These are phyloP conservation scores for Zingel zingel DNA, from an alignment of 2,113 vertebrate genomes.

Conservation along the genomic window DNA sequence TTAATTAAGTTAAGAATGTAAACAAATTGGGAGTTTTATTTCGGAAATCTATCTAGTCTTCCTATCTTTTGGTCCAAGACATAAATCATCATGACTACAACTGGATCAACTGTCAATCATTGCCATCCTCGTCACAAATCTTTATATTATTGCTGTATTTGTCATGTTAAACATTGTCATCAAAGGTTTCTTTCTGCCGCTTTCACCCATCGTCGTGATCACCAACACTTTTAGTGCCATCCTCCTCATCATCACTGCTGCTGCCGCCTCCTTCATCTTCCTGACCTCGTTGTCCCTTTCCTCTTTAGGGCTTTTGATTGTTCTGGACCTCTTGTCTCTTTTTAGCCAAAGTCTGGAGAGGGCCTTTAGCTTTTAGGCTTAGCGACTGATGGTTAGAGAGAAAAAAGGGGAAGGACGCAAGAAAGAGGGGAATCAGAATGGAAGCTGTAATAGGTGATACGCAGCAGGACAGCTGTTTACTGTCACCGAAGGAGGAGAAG, in stretches of 20 bases:
- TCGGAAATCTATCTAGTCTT: no score
- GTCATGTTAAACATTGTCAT: conserved; percentile 50
- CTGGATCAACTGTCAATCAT: no score
- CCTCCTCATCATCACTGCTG: conserved; percentile 52
- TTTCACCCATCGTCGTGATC: conserved; percentile 9
- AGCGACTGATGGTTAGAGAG: conserved; percentile 63
- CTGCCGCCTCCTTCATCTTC: conserved; percentile 29
- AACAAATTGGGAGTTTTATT: not conserved
- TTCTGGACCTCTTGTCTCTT: conserved; percentile 79
- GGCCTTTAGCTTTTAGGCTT: conserved; percentile 80
- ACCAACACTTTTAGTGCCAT: conserved; percentile 26
- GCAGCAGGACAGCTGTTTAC: conserved; percentile 79
- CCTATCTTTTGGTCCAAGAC: not conserved
- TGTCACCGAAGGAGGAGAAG: conserved; percentile 73
- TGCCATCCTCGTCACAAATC: not conserved
- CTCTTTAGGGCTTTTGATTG: conserved; percentile 57
- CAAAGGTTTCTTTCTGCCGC: conserved; percentile 13
- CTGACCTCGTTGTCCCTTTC: conserved; percentile 36
- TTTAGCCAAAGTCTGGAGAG: conserved; percentile 73
- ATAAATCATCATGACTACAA: no score
- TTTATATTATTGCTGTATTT: conserved; percentile 21
- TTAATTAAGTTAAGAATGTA: not conserved
- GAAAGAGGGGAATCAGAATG: conserved; percentile 72
- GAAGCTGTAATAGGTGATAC: conserved; percentile 80
- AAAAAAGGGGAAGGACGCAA: conserved; percentile 33